A percentile compares a stretch with the other conserved stretches of the same genome.
phyloP scores from a whole-genome alignment of 2,797 vertebrate genomes.

The Melanotaenia nigrans region DNA sequence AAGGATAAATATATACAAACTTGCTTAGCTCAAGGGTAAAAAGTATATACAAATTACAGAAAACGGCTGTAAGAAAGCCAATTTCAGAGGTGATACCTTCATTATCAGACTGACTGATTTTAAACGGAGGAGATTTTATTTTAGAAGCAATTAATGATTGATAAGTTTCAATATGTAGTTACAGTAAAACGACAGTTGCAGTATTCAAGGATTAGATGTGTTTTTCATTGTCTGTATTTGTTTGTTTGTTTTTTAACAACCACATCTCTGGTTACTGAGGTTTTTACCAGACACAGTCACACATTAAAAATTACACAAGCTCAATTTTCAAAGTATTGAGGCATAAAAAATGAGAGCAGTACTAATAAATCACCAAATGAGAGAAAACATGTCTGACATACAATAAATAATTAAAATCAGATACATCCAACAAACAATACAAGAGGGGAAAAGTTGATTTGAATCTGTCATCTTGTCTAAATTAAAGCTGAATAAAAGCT shows the following conservation, averaged over 20 bases:
- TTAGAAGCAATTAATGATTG: conserved; percentile 31
- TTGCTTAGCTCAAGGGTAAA: not conserved
- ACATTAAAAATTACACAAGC: conserved; percentile 44
- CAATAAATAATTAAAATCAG: not conserved
- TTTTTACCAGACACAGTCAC: conserved; percentile 58
- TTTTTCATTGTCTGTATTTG: conserved; percentile 52
- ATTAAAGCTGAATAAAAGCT: not conserved
- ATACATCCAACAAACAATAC: too few relatives aligned
- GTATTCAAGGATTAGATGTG: conserved; percentile 40
- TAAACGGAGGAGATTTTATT: conserved; percentile 26
- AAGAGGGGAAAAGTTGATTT: too few relatives aligned
- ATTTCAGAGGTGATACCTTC: not conserved
- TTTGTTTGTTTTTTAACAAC: conserved; percentile 30
- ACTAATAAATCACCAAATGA: conserved; percentile 24
- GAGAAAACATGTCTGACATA: not conserved
- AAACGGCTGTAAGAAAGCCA: not conserved
- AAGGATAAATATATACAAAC: not conserved
- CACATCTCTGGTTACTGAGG: conserved; percentile 48
- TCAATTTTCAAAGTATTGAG: conserved; percentile 28
- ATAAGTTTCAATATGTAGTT: conserved; percentile 32
- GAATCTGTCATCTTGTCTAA: too few relatives aligned
- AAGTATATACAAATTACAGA: not conserved
- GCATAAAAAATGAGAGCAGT: conserved; percentile 39
- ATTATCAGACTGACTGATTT: conserved; percentile 23
- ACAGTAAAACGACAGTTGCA: conserved; percentile 26